Base-by-base conservation (phyloP, 2,888 invertebrate genomes). In the Hypolimnas misippus region DNA sequence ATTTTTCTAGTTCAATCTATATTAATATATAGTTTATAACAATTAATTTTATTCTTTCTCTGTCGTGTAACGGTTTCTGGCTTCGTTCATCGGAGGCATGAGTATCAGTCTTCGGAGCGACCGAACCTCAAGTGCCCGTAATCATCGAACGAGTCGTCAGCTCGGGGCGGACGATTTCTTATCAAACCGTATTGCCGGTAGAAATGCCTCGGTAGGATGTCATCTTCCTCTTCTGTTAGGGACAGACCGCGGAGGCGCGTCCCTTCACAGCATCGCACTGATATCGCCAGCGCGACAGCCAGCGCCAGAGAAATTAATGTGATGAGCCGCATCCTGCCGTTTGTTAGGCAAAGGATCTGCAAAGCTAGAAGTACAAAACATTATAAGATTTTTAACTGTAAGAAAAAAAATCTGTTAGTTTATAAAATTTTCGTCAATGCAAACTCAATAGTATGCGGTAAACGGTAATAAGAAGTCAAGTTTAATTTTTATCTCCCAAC, bases 81-180 rank as follows among this genome's bases (percentile, higher is more conserved):
- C 50, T 67, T 55, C 63, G 67, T 12, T 49, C 57, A 17, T 57
- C 57, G 29, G 40, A 59, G 56, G 59, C 56, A 72, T 63, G 70
- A 67, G 42, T 65, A 89, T 89, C 89, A 89, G 75, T 89, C 87
- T 33, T 91, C 92, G 60, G 93, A 93, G 66, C 95, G 91, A 10
- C 96, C 96, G 74, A 95, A 96, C 66, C 96, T 86, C 87, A 96
- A 92, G 73, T 96, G 95, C 1, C 96, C 96, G 72, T 96, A 96
- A 77, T 96, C 96, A 70, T 96, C 95, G 70, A 95, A 95, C 17
- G 93, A 90, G 63, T 95, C 95, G 40, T 95, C 94, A 1, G 94
- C 91, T 72, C 87, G 77, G 1, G 76, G 76, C 0, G 75, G 72
- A 21, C 84, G 77, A 35, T 70, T 78, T 19, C 82, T 75, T 78